These are phyloP conservation scores for Triops longicaudatus DNA, from an alignment of 1,140 invertebrate genomes.

Conservation along the genomic window DNA sequence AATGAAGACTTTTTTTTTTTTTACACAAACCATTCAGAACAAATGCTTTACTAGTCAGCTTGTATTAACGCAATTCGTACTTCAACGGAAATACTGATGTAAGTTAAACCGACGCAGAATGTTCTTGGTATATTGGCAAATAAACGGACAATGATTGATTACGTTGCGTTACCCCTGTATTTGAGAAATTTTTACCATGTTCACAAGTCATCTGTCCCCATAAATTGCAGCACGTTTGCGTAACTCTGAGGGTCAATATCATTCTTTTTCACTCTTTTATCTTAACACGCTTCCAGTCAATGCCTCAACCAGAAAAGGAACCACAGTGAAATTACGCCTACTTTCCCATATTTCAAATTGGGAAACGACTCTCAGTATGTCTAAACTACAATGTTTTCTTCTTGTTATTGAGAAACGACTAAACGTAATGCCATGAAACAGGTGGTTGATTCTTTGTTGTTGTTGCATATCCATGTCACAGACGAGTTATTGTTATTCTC, in stretches of 20 bases:
- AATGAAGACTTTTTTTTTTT: too few species aligned
- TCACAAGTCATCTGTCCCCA: neutral
- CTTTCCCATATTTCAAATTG: neutral
- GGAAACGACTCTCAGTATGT: neutral
- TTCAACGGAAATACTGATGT: too few species aligned
- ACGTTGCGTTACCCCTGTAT: constrained; percentile 10
- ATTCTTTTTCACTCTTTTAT: neutral
- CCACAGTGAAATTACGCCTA: neutral
- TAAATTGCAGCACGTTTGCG: neutral
- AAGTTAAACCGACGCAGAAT: too few species aligned
- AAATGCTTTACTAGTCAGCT: too few species aligned
- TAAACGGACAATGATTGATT: neutral
- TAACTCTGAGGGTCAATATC: constrained; percentile 11
- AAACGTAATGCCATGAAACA: constrained; percentile 12
- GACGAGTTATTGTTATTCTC: constrained; percentile 7
- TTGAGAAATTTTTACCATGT: neutral
- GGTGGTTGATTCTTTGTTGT: constrained; percentile 8
- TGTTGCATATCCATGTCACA: constrained; percentile 15
- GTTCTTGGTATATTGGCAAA: too few species aligned
- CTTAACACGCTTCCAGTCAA: neutral
- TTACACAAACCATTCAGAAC: too few species aligned
- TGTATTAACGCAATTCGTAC: too few species aligned
- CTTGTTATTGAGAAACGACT: constrained; percentile 4
- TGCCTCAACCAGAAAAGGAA: constrained; percentile 7
- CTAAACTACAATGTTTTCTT: constrained; percentile 2